Conservation (phyloP, 2,797 vertebrate species). For the Siniperca scherzeri region DNA sequence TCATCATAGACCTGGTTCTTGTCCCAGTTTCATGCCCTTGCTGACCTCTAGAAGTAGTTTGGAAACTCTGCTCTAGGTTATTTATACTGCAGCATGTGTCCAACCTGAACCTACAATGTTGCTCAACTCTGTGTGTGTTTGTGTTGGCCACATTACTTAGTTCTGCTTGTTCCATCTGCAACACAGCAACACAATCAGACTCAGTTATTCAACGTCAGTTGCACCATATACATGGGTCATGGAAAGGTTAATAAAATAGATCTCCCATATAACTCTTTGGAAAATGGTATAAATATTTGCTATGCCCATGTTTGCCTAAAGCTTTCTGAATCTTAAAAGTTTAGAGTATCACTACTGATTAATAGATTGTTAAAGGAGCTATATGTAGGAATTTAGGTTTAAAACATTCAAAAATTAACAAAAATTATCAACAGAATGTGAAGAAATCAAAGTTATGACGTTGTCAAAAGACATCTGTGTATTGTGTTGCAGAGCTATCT, state of each 20-base stretch:
- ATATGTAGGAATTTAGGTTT: no score
- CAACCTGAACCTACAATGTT: conserved; percentile 36
- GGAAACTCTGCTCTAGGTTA: conserved; percentile 10
- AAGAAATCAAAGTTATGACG: no score
- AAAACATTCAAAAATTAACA: no score
- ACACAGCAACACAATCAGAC: conserved; percentile 4
- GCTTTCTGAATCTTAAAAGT: not conserved
- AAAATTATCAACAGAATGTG: no score
- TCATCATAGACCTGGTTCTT: not conserved
- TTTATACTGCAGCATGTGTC: conserved; percentile 38
- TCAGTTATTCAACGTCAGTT: not conserved
- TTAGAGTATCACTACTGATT: not conserved
- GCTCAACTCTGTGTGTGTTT: conserved; percentile 52
- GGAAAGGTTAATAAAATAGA: not conserved
- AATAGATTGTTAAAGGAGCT: not conserved
- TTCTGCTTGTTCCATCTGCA: conserved; percentile 34
- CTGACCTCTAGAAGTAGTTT: not conserved
- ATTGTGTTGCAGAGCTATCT: no score
- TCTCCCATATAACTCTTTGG: not conserved
- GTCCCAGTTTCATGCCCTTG: not conserved
- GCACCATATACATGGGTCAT: not conserved
- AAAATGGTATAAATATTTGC: not conserved
- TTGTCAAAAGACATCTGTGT: no score
- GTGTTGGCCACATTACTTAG: conserved; percentile 23
- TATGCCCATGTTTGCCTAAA: not conserved